Percentiles rank a stretch among this genome's conserved stretches.
These are phyloP conservation scores for Pelochelys cantorii DNA, from an alignment of 2,797 vertebrate species.

Conservation along the genomic window DNA sequence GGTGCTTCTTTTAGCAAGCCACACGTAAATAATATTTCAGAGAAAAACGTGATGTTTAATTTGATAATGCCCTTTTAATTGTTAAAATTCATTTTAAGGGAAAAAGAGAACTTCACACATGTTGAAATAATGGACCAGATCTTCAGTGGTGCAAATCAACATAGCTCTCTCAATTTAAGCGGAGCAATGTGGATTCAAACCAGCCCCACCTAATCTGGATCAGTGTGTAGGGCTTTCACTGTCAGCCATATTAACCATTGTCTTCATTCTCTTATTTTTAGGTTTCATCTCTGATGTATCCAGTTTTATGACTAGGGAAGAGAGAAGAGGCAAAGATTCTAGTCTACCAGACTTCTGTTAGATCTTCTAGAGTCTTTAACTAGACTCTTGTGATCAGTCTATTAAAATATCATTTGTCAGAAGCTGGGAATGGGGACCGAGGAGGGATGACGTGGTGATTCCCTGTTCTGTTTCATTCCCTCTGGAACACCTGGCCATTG, in stretches of 20 bases:
- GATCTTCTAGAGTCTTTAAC: neutral
- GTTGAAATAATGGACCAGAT: neutral
- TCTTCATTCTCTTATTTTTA: neutral
- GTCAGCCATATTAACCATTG: slow-evolving; percentile 2
- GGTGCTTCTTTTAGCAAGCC: neutral
- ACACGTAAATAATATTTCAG: neutral
- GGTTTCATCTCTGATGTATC: neutral
- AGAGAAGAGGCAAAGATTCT: neutral
- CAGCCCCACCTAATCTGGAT: neutral
- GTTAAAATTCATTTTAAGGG: neutral
- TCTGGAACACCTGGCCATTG: no score
- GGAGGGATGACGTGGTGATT: no score
- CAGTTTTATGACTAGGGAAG: slow-evolving; percentile 8
- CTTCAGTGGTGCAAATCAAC: neutral
- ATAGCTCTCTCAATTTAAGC: neutral
- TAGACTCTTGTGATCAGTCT: neutral
- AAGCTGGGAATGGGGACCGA: no score
- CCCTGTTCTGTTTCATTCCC: no score
- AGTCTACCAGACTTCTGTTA: neutral
- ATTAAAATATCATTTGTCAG: neutral
- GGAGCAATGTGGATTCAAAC: neutral
- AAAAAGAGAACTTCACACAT: neutral
- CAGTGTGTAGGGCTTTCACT: neutral
- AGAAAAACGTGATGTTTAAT: neutral
- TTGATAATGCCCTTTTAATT: neutral